Percentiles rank a stretch among this genome's conserved stretches.
phyloP scores from a whole-genome alignment of 1,140 invertebrate genomes.

The Steinernema khuongi region DNA sequence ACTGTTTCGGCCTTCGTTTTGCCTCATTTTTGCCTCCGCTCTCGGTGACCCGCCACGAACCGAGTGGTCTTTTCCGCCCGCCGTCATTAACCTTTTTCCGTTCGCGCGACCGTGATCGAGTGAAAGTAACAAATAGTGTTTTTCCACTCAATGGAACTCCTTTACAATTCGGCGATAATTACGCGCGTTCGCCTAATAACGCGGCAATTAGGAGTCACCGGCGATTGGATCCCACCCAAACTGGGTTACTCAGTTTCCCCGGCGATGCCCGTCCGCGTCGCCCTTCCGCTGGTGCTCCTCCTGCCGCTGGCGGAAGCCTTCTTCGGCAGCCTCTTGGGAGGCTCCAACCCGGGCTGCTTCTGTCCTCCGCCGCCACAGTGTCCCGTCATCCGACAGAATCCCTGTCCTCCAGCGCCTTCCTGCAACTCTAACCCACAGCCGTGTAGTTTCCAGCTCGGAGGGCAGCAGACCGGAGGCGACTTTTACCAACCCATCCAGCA shows the following conservation, averaged over 20 bases:
- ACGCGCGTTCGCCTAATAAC: background rate
- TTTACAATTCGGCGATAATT: background rate
- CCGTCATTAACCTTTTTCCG: no score
- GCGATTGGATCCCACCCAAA: background rate
- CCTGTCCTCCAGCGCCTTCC: background rate
- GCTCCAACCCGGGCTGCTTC: conserved; percentile 4
- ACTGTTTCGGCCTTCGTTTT: background rate
- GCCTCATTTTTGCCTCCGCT: background rate
- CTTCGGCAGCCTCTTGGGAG: background rate
- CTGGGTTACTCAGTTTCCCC: background rate
- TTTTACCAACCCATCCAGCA: background rate
- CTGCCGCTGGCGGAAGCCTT: background rate
- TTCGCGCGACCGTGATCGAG: background rate
- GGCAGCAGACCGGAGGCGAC: background rate
- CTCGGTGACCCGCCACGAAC: no score
- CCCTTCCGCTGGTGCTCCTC: background rate
- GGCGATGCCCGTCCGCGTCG: background rate
- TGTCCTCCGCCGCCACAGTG: conserved; percentile 4
- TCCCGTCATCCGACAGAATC: background rate
- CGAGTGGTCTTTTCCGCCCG: no score
- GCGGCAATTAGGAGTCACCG: background rate
- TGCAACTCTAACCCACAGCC: background rate
- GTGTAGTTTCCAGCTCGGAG: background rate
- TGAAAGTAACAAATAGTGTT: background rate
- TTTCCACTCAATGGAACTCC: background rate